Conservation (phyloP, 1,140 invertebrate species). For the Gryllus bimaculatus region DNA sequence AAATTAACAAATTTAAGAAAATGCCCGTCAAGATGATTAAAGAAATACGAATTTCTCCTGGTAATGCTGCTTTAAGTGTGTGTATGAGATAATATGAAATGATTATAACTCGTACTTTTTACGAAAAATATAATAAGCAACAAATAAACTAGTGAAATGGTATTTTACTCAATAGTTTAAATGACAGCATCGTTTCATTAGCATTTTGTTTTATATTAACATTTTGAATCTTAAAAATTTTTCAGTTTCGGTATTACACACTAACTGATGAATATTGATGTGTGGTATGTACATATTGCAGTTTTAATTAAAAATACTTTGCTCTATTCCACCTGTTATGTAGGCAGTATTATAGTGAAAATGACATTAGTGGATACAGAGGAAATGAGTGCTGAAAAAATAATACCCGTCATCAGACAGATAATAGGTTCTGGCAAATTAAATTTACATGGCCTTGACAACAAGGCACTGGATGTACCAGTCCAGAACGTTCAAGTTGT, state of each 20-base stretch:
- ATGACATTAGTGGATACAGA: slow-evolving; percentile 20
- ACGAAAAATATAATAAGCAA: too few species aligned
- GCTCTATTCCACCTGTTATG: not conserved
- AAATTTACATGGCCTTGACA: slow-evolving; percentile 14
- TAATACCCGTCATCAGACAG: slow-evolving; percentile 18
- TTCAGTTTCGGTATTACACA: too few species aligned
- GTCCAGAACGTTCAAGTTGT: slow-evolving; percentile 9
- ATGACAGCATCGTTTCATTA: too few species aligned
- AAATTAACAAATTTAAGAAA: not conserved
- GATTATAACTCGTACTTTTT: too few species aligned
- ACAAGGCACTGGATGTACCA: slow-evolving; percentile 15
- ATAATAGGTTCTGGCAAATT: slow-evolving; percentile 14
- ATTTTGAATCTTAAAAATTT: too few species aligned
- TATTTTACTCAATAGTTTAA: too few species aligned
- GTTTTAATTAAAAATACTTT: too few species aligned
- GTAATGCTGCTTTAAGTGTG: not conserved
- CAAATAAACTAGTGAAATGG: too few species aligned
- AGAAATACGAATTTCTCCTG: slow-evolving; percentile 15
- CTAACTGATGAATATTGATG: too few species aligned
- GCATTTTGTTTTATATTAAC: too few species aligned
- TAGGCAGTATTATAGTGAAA: slow-evolving; percentile 21
- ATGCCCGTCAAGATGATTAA: slow-evolving; percentile 20
- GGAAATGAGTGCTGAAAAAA: slow-evolving; percentile 16
- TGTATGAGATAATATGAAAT: too few species aligned
- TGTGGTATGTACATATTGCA: too few species aligned